These are phyloP conservation scores for Diorhabda sublineata DNA, from an alignment of 1,140 invertebrate species.

Conservation along the genomic window DNA sequence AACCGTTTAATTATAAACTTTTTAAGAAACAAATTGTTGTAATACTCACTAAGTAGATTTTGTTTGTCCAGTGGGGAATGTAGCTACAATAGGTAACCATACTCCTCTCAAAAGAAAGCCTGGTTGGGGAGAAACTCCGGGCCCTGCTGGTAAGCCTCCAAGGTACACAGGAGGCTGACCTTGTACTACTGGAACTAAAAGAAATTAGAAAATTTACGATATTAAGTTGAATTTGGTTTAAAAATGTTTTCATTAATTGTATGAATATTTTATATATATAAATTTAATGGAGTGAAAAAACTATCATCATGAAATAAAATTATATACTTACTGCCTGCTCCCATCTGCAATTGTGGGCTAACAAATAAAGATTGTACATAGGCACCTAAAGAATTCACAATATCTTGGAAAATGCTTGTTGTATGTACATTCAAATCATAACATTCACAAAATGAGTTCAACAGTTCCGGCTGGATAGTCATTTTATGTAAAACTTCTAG, in stretches of 20 bases:
- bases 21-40: no score
- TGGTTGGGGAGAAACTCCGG: conserved; percentile 78
- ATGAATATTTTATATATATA: no score
- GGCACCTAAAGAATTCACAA: conserved; percentile 89
- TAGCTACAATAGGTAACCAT: conserved; percentile 83
- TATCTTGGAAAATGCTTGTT: conserved; percentile 91
- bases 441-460: conserved; percentile 88
- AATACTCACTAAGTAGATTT: conserved; percentile 83
- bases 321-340: conserved; percentile 46
- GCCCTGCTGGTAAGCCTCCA: conserved; percentile 63
- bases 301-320: neutral
- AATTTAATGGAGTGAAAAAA: no score
- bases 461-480: conserved; percentile 77
- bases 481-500: conserved; percentile 95
- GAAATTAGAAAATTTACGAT: neutral
- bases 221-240: no score
- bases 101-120: conserved; percentile 91
- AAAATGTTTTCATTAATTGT: no score
- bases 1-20: no score
- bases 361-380: conserved; percentile 94
- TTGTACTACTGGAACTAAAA: conserved; percentile 45
- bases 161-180: conserved; percentile 66
- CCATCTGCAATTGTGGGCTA: conserved; percentile 54
- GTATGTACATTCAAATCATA: conserved; percentile 93
- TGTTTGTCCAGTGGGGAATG: conserved; percentile 77